A percentile compares a stretch with the other conserved stretches of the same genome.
Conservation (phyloP, 2,888 invertebrate species). For the Celastrina argiolus region DNA sequence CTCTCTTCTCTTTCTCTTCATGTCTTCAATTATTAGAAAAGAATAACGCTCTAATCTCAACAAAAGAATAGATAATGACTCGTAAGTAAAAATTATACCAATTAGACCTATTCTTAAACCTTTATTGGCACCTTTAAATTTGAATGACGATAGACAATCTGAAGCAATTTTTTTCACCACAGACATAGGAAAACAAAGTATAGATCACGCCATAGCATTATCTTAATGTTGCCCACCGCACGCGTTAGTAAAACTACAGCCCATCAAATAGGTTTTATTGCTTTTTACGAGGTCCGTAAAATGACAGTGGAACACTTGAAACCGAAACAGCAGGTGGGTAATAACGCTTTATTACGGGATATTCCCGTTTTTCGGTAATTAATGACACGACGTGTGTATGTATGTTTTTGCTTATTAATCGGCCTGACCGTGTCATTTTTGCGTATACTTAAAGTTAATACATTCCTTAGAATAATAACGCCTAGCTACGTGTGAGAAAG, state of each 20-base stretch:
- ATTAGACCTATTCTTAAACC: no score
- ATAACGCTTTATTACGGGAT: conserved; percentile 19
- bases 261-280: conserved; percentile 20
- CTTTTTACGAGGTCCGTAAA: conserved; percentile 21
- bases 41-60: no score
- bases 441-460: not conserved
- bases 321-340: conserved; percentile 17
- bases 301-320: conserved; percentile 17
- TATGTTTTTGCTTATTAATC: not conserved
- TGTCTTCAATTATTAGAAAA: no score
- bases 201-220: not conserved
- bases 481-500: no score
- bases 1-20: no score
- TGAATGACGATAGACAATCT: not conserved
- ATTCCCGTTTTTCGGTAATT: conserved; percentile 19
- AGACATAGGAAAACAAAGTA: not conserved
- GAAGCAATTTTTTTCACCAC: no score
- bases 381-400: not conserved
- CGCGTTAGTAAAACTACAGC: conserved; percentile 14
- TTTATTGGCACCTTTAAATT: no score
- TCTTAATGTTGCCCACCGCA: conserved; percentile 5
- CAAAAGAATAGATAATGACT: no score
- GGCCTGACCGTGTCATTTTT: not conserved
- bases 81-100: no score
- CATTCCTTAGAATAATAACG: no score